A percentile compares a stretch with the other conserved stretches of the same genome.
Conservation (phyloP, 2,888 invertebrate species). For the Ceratothoa steindachneri region DNA sequence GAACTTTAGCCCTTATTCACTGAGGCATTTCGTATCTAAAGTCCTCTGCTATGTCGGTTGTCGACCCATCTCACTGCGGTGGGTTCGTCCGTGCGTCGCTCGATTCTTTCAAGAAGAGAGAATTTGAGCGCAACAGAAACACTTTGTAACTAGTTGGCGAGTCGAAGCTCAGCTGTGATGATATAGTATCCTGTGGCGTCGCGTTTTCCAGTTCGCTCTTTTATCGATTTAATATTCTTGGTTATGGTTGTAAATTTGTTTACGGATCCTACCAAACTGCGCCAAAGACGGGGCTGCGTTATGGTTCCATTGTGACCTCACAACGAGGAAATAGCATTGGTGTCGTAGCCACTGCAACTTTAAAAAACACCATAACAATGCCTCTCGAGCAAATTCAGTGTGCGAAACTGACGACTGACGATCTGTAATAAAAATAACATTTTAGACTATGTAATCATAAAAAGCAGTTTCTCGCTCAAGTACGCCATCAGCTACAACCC, state of each 20-base stretch:
- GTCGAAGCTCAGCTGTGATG: not conserved
- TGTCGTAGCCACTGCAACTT: too few relatives aligned
- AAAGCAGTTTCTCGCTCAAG: too few relatives aligned
- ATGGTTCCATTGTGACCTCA: too few relatives aligned
- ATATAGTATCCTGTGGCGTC: not conserved
- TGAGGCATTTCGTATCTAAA: not conserved
- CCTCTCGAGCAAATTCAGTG: too few relatives aligned
- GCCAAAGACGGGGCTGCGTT: not conserved
- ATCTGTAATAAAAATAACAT: too few relatives aligned
- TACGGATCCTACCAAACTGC: not conserved
- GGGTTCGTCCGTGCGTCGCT: not conserved
- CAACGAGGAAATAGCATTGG: too few relatives aligned
- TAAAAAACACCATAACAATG: too few relatives aligned
- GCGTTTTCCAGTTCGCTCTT: not conserved
- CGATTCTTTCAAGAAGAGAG: constrained; percentile 13
- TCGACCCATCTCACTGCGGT: not conserved
- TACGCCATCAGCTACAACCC: too few relatives aligned
- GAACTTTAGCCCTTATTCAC: not conserved
- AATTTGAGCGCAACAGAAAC: not conserved
- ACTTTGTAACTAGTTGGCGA: not conserved
- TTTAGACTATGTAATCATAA: too few relatives aligned
- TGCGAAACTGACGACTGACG: too few relatives aligned
- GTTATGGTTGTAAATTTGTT: not conserved
- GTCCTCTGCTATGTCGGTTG: constrained; percentile 4
- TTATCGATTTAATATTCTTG: not conserved